Base-by-base conservation (phyloP, 1,140 invertebrate genomes). In the Maconellicoccus hirsutus region DNA sequence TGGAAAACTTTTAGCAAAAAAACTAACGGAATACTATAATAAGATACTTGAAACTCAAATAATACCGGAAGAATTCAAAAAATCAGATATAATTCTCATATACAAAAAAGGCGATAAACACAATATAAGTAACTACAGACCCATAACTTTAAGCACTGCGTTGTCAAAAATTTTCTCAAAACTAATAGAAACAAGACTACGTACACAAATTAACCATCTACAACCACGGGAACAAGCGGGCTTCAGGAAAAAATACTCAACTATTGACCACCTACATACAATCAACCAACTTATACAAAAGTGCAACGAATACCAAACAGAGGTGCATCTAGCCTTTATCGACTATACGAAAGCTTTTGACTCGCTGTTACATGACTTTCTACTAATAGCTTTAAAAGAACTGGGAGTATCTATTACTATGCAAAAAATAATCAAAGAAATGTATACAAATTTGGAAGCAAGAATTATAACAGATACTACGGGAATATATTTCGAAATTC, bases 91-190 rank as follows among this genome's bases (percentile, higher is more conserved):
- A 8, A 75, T 77, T 7, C 66, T 78, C 38, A 26, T 78, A 0
- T 76, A 76, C 69, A 78, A 79, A 73, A 78, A 78, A 74, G 76
- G 76, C 1, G 74, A 76, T 29, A 76, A 75, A 33, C 71, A 72
- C 0, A 72, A 76, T 16, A 75, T 78, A 72, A 72, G 71, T 0
- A 78, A 78, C 70, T 78, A 77, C 23, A 74, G 77, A 23, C 76
- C 78, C 8, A 77, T 79, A 70, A 77, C 75, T 59, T 74, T 77
- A 0, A 72, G 77, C 72, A 70, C 75, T 26, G 73, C 72, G n/a
- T 19, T 78, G 0, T 78, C 78, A 38, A 73, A 73, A 70, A 59
- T 70, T 23, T 66, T 73, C 23, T 70, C 71, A 27, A 63, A 61
- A 59, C 29, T 71, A n/a, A 21, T 73, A 66, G 61, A 70, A 33